phyloP scores from a whole-genome alignment of 2,797 vertebrate species.

The Pseudotriccus pelzelni region DNA sequence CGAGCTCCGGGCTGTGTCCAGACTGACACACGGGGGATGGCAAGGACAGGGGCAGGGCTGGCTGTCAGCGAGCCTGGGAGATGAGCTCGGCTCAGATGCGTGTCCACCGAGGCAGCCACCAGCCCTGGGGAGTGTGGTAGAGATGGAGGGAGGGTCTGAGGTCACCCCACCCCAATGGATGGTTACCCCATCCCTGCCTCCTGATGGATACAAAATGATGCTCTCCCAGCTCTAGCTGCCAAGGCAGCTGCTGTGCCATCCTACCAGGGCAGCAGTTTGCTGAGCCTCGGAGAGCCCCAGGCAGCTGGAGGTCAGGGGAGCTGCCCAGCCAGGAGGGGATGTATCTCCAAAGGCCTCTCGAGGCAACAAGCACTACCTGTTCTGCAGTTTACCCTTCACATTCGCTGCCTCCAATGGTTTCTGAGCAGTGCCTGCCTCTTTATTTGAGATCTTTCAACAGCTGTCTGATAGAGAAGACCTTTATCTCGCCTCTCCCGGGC shows the following conservation, averaged over 20 bases:
- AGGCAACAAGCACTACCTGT: background rate
- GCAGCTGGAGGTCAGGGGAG: background rate
- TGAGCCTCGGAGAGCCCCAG: background rate
- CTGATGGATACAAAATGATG: accelerated
- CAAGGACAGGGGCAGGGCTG: background rate
- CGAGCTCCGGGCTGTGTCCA: accelerated
- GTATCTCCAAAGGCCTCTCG: background rate
- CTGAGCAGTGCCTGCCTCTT: background rate
- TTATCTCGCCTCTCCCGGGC: conserved; percentile 43
- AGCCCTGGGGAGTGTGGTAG: accelerated
- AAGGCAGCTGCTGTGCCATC: background rate
- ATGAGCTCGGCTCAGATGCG: background rate
- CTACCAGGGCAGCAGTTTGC: background rate
- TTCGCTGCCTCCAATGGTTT: background rate
- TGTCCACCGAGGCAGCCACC: accelerated
- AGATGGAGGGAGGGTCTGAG: background rate
- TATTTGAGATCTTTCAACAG: conserved; percentile 55
- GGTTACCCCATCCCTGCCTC: background rate
- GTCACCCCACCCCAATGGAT: accelerated
- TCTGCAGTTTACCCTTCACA: background rate
- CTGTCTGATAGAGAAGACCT: conserved; percentile 59
- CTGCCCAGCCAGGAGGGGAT: background rate
- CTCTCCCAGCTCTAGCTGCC: background rate
- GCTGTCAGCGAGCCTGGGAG: accelerated
- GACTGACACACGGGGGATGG: accelerated